phyloP scores from a whole-genome alignment of 2,888 invertebrate genomes.

The Crematogaster levior region DNA sequence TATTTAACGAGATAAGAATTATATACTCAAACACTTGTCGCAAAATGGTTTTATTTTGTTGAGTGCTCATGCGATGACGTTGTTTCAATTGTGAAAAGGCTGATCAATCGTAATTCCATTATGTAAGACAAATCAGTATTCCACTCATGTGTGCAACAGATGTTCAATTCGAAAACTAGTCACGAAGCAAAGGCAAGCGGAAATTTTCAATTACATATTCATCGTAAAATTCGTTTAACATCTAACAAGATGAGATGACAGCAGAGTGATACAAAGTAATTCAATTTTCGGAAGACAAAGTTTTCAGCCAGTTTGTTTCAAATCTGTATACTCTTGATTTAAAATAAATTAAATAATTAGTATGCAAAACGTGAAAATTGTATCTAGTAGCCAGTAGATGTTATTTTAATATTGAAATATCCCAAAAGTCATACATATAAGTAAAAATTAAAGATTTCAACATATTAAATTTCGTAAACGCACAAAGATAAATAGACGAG shows the following conservation, averaged over 20 bases:
- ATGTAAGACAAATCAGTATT: conserved; percentile 40
- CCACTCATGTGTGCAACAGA: conserved; percentile 11
- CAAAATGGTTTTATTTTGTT: neutral
- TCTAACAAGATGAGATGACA: neutral
- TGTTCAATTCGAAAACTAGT: conserved; percentile 14
- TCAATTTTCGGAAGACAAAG: neutral
- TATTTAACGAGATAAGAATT: neutral
- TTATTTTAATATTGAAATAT: too few species aligned
- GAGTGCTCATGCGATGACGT: neutral
- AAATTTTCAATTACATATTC: conserved; percentile 45
- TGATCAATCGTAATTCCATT: conserved; percentile 9
- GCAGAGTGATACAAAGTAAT: neutral
- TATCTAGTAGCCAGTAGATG: too few species aligned
- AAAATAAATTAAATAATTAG: too few species aligned
- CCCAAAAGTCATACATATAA: too few species aligned
- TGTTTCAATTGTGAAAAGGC: neutral
- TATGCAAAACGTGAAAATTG: too few species aligned
- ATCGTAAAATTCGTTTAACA: conserved; percentile 26
- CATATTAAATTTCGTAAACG: too few species aligned
- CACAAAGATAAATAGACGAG: too few species aligned
- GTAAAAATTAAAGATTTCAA: too few species aligned
- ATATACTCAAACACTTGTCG: neutral
- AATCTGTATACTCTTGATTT: too few species aligned
- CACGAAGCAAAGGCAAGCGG: conserved; percentile 8
- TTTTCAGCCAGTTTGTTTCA: neutral